These are phyloP conservation scores for Channallabes apus DNA, from an alignment of 2,797 vertebrate species.

Conservation along the genomic window DNA sequence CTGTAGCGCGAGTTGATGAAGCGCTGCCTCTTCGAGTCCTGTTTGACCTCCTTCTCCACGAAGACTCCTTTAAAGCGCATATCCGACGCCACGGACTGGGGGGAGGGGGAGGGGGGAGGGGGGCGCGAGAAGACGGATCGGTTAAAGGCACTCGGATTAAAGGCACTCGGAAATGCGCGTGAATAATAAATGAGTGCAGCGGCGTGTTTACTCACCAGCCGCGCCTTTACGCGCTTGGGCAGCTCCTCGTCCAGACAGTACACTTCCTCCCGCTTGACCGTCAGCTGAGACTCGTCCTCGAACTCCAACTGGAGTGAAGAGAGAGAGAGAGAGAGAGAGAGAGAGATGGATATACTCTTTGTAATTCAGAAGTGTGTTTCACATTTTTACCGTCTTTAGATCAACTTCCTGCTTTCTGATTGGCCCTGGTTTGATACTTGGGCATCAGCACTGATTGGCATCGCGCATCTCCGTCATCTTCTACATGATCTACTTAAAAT, in stretches of 20 bases:
- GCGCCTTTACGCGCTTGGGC: conserved; percentile 92
- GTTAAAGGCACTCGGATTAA: too few species aligned
- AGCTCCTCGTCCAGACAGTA: conserved; percentile 93
- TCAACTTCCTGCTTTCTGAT: background rate
- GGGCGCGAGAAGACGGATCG: background rate
- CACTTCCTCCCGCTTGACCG: conserved; percentile 92
- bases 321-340: background rate
- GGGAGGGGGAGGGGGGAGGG: background rate
- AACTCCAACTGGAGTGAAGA: conserved; percentile 86
- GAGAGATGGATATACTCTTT: background rate
- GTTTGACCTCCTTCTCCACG: conserved; percentile 85
- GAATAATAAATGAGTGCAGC: background rate
- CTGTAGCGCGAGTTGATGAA: conserved; percentile 96
- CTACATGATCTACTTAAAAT: too few species aligned
- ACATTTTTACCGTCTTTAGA: background rate
- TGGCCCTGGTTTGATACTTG: background rate
- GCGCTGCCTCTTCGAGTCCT: conserved; percentile 91
- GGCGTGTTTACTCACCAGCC: conserved; percentile 77
- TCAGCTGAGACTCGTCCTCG: conserved; percentile 91
- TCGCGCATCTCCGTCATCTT: too few species aligned
- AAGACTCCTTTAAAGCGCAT: conserved; percentile 97
- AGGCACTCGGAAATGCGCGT: background rate
- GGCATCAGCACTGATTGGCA: too few species aligned
- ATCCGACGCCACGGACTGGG: conserved; percentile 93
- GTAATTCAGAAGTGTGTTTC: background rate